Evolutionary conservation across 2,113 vertebrate species (phyloP).

Genomic region (Chinchilla lanigera): DNA sequence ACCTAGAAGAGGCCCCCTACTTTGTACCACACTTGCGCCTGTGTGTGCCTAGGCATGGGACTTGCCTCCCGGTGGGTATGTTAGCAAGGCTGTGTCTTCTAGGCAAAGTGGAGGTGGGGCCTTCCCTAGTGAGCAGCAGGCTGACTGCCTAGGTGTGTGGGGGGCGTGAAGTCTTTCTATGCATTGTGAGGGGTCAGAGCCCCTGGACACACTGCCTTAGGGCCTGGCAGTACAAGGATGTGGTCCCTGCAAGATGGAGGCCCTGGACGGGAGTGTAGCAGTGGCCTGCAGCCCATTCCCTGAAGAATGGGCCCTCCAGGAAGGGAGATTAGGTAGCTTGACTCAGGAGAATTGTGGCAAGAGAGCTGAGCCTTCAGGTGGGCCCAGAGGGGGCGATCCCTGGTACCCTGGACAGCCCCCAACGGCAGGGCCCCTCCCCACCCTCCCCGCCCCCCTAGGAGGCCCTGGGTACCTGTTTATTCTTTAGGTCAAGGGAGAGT

Average conservation of each 20-base stretch:
- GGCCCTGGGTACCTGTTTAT: slow-evolving; percentile 97
- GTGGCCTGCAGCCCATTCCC: neutral
- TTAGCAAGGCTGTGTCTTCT: neutral
- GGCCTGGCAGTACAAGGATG: neutral
- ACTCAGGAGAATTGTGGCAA: neutral
- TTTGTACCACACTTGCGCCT: neutral
- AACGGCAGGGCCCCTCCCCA: slow-evolving; percentile 67
- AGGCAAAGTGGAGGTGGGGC: too few species aligned
- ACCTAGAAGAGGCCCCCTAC: neutral
- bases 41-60: neutral
- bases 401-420: slow-evolving; percentile 56
- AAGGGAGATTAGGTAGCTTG: neutral
- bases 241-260: rapidly evolving
- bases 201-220: neutral
- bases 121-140: neutral
- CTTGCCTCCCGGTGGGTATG: neutral
- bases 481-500: slow-evolving; percentile 99
- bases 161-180: neutral
- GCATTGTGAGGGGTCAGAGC: neutral
- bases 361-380: neutral
- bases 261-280: too few species aligned
- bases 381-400: neutral
- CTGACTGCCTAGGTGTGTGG: too few species aligned
- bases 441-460: slow-evolving; percentile 75
- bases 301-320: neutral